Percentiles rank a stretch among this genome's conserved stretches.
phyloP scores from a whole-genome alignment of 2,888 invertebrate genomes.

The Orchesella flavescens region DNA sequence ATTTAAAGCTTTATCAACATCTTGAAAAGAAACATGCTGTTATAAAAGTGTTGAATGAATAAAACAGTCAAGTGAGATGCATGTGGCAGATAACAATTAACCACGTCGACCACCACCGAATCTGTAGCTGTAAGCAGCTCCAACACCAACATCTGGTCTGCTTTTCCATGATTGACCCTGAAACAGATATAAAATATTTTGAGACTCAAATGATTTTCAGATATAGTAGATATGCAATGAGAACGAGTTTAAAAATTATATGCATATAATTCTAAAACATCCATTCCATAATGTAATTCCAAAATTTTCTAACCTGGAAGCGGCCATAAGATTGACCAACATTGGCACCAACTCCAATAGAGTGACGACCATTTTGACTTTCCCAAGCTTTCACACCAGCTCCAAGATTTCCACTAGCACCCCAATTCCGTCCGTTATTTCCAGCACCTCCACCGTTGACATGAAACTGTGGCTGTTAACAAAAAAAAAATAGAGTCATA shows the following conservation, averaged over 20 bases:
- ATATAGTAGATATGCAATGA: slow-evolving; percentile 6
- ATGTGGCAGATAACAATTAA: no score
- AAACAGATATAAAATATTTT: slow-evolving; percentile 6
- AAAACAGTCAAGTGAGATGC: no score
- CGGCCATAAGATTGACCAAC: slow-evolving; percentile 55
- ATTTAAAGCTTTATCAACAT: no score
- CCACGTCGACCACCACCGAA: slow-evolving; percentile 7
- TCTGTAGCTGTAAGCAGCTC: slow-evolving; percentile 55
- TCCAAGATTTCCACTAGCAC: slow-evolving; percentile 55
- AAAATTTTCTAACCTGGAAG: slow-evolving; percentile 43
- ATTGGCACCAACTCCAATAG: slow-evolving; percentile 61
- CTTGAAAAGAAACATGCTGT: no score
- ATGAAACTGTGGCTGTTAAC: slow-evolving; percentile 56
- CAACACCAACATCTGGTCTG: slow-evolving; percentile 54
- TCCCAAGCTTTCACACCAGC: slow-evolving; percentile 63
- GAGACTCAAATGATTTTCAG: not conserved
- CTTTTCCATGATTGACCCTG: slow-evolving; percentile 37
- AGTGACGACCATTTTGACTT: slow-evolving; percentile 64
- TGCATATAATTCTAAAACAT: no score
- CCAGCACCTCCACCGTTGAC: slow-evolving; percentile 57
- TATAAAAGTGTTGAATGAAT: no score
- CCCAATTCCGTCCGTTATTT: slow-evolving; percentile 62
- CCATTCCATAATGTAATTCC: not conserved
- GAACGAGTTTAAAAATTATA: no score
- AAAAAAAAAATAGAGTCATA: not conserved